Evolutionary conservation across 2,888 invertebrate species (phyloP).

Genomic region (Nyleta sp.): DNA sequence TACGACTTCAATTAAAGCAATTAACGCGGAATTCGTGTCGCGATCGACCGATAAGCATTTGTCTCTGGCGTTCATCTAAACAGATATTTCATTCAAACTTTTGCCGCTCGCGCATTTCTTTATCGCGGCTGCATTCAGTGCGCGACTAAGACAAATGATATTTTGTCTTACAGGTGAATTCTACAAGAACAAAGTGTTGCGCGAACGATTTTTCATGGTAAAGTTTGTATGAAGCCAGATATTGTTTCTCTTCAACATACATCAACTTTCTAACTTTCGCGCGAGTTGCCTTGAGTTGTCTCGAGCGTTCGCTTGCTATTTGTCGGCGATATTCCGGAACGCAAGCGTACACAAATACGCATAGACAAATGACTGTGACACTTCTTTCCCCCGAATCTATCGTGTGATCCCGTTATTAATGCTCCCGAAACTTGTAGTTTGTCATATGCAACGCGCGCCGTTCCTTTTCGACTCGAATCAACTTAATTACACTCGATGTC

Average conservation of each 20-base stretch:
- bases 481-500: too few species aligned
- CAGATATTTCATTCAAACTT: slow-evolving; percentile 44
- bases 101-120: slow-evolving; percentile 28
- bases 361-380: slow-evolving; percentile 28
- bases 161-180: slow-evolving; percentile 52
- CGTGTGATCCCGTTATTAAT: slow-evolving; percentile 13
- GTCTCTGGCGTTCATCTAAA: not conserved
- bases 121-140: slow-evolving; percentile 29
- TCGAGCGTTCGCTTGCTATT: slow-evolving; percentile 44
- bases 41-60: slow-evolving; percentile 20
- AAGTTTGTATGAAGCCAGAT: slow-evolving; percentile 49
- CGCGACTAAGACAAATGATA: slow-evolving; percentile 48
- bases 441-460: too few species aligned
- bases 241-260: slow-evolving; percentile 51
- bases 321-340: slow-evolving; percentile 25
- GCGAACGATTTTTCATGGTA: slow-evolving; percentile 47
- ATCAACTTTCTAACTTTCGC: slow-evolving; percentile 56
- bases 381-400: slow-evolving; percentile 5
- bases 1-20: slow-evolving; percentile 13
- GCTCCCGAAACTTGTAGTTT: slow-evolving; percentile 3
- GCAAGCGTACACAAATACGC: not conserved
- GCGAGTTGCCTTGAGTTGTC: slow-evolving; percentile 27
- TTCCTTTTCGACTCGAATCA: too few species aligned
- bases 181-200: slow-evolving; percentile 23
- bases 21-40: slow-evolving; percentile 28